Conservation (phyloP, 2,113 vertebrate species). For the Tichodroma muraria region DNA sequence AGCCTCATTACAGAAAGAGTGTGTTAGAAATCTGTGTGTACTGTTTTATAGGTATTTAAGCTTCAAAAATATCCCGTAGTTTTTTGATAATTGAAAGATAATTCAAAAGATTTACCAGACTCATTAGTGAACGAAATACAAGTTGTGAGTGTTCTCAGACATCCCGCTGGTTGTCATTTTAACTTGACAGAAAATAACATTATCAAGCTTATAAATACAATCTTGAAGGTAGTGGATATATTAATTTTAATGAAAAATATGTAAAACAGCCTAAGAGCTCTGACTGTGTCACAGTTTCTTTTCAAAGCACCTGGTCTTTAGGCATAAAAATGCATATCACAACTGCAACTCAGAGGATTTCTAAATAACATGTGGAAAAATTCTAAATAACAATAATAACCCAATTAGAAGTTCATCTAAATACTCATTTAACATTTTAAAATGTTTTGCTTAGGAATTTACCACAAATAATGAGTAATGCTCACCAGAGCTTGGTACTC, state of each 20-base stretch:
- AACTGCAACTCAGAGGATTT: neutral
- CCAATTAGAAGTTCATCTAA: neutral
- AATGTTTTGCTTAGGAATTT: neutral
- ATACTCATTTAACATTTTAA: neutral
- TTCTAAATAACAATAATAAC: neutral
- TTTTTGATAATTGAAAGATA: neutral
- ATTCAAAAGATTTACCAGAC: neutral
- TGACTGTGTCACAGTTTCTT: neutral
- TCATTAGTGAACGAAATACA: neutral
- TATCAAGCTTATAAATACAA: neutral
- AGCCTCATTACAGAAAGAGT: neutral
- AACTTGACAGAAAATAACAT: neutral
- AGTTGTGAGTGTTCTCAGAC: neutral
- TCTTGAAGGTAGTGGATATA: neutral
- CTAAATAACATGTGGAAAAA: neutral
- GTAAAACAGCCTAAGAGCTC: neutral
- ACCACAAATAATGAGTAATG: neutral
- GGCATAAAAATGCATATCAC: neutral
- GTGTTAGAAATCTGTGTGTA: neutral
- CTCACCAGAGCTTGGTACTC: conserved; percentile 95
- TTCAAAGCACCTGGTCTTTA: neutral
- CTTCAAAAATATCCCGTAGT: neutral
- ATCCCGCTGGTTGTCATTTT: neutral
- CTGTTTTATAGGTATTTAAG: neutral
- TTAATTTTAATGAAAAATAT: neutral